Evolutionary conservation across 1,140 invertebrate species (phyloP).

Genomic region (Drosophila kanapiae): DNA sequence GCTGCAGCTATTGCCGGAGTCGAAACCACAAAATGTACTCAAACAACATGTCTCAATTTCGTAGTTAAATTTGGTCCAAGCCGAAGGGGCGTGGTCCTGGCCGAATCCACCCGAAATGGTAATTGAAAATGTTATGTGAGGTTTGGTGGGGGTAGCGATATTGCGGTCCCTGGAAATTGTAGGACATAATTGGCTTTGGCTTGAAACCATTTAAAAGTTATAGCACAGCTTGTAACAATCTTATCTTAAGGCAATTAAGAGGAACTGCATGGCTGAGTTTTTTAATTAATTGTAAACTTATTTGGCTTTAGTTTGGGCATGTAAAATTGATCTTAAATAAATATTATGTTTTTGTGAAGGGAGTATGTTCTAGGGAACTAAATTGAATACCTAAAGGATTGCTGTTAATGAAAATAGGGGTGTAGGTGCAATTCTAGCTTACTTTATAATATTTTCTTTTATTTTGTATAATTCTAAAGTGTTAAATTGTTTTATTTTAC

Average conservation of each 20-base stretch:
- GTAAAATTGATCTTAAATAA: background rate
- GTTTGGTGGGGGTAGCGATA: constrained; percentile 23
- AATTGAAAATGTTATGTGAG: constrained; percentile 46
- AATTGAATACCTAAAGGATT: too few species aligned
- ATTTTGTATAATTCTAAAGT: too few species aligned
- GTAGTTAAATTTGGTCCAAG: constrained; percentile 47
- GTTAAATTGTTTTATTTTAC: too few species aligned
- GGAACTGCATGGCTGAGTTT: constrained; percentile 5
- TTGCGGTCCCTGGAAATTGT: constrained; percentile 20
- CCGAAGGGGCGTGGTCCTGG: constrained; percentile 20
- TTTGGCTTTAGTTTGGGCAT: background rate
- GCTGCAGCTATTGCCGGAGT: constrained; percentile 18
- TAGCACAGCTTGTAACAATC: constrained; percentile 21
- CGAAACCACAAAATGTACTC: constrained; percentile 78
- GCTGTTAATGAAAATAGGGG: too few species aligned
- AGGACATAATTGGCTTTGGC: constrained; percentile 43
- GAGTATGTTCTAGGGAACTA: too few species aligned
- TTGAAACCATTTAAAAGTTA: constrained; percentile 47
- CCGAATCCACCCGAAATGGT: constrained; percentile 38
- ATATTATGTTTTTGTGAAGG: background rate
- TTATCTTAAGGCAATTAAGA: constrained; percentile 7
- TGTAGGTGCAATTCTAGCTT: too few species aligned
- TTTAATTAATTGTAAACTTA: background rate
- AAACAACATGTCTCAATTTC: constrained; percentile 80
- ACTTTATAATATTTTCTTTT: too few species aligned